These are phyloP conservation scores for Alethe castanea DNA, from an alignment of 2,113 vertebrate species.

Conservation along the genomic window DNA sequence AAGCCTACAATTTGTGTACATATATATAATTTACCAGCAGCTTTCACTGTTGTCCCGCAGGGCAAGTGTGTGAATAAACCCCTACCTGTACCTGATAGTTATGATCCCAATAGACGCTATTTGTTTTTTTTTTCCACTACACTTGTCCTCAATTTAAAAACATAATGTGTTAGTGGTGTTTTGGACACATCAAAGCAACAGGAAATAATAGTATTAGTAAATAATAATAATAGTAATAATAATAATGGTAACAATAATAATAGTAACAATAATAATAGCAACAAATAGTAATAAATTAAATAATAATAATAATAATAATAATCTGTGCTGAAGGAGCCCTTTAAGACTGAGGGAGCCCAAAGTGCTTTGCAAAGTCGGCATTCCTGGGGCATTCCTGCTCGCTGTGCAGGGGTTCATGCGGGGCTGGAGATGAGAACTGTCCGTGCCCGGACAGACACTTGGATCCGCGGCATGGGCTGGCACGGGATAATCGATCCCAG, in stretches of 20 bases:
- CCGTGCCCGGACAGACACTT: accelerated
- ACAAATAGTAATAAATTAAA: too few species aligned
- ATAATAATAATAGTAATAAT: neutral
- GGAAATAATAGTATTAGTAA: neutral
- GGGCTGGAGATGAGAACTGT: neutral
- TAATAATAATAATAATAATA: neutral
- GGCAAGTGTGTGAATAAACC: neutral
- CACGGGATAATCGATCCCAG: too few species aligned
- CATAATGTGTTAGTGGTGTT: neutral
- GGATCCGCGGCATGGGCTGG: neutral
- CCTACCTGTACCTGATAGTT: neutral
- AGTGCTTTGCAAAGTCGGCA: neutral
- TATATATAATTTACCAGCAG: neutral
- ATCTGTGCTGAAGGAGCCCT: neutral
- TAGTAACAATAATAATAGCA: neutral
- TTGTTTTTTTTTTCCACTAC: neutral
- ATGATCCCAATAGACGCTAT: neutral
- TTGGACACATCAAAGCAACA: neutral
- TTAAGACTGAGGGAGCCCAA: neutral
- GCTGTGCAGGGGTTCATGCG: accelerated
- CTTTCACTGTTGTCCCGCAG: neutral
- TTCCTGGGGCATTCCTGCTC: neutral
- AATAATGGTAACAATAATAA: too few species aligned
- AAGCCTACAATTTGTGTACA: neutral
- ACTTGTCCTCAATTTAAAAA: neutral